Evolutionary conservation across 2,888 invertebrate species (phyloP), one percentile per base, ranked within the genome.

Genomic region (Plebejus anna): DNA sequence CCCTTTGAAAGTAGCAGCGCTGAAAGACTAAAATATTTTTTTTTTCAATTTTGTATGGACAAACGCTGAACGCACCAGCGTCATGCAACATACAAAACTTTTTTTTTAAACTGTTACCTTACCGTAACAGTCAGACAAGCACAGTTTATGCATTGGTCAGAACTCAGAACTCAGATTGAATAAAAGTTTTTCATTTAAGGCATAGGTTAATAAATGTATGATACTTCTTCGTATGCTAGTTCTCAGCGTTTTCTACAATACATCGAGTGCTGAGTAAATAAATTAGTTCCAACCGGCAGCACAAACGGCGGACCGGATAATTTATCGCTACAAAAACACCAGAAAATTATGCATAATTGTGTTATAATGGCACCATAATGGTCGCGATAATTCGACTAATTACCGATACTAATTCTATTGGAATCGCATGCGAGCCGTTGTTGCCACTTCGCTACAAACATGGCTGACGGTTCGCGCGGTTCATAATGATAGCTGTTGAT

Each of bases 321-420:
- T 86, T 86, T 84, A 82, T 84, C 82, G 84, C 83, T 81, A 84
- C 80, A 82, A 83, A 86, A 86, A 86, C 84, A 83, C 81, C 78
- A 79, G 80, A 79, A 84, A 86, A 87, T 87, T 86, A 85, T 82
- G 79, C 82, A 78, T 88, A 87, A 89, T 88, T 85, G 86, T 85
- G 86, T 87, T 88, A 87, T 87, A 88, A 88, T 87, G 84, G 80
- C 79, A 80, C 81, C 75, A 32, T 86, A 85, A 87, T 86, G 85
- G 83, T 86, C 83, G 82, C 85, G 85, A 85, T 87, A 88, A 88
- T 87, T 85, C 82, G 81, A 78, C 80, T 88, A 89, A 88, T 89
- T 86, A 83, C 78, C 81, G 78, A 73, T 78, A 80, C 80, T 81
- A 82, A 82, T 82, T 85, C 81, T 84, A 85, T 85, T 81, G 82